Evolutionary conservation across 2,888 invertebrate species (phyloP).

Genomic region (Galerucella nymphaeae): DNA sequence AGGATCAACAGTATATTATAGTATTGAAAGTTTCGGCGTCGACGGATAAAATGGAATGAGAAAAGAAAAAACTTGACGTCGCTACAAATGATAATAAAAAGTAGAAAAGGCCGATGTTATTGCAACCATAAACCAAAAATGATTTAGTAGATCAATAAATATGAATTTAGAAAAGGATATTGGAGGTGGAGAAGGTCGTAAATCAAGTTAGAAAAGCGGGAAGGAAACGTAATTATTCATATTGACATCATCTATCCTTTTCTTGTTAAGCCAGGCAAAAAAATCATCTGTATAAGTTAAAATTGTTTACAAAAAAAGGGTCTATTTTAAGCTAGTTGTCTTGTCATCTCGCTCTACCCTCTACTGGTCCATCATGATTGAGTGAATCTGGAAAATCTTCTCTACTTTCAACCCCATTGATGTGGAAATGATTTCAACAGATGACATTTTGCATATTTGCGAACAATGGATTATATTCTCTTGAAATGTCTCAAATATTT

Average conservation of each 20-base stretch:
- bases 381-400: slow-evolving; percentile 31
- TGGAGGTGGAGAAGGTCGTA: slow-evolving; percentile 37
- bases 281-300: neutral
- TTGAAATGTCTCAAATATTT: neutral
- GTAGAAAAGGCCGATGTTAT: slow-evolving; percentile 39
- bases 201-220: slow-evolving; percentile 45
- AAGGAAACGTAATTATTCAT: slow-evolving; percentile 46
- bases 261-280: neutral
- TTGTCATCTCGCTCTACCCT: neutral
- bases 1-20: too few relatives aligned
- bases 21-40: slow-evolving; percentile 3
- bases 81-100: slow-evolving; percentile 43
- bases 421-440: slow-evolving; percentile 38
- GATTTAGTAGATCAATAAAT: slow-evolving; percentile 46
- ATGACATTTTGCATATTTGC: slow-evolving; percentile 29
- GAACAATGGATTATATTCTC: slow-evolving; percentile 6
- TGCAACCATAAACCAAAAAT: slow-evolving; percentile 42
- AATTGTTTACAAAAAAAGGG: neutral
- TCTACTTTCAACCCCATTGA: slow-evolving; percentile 35
- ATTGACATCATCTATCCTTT: slow-evolving; percentile 34
- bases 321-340: neutral
- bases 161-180: slow-evolving; percentile 45
- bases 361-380: slow-evolving; percentile 11
- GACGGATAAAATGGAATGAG: neutral
- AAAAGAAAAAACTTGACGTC: slow-evolving; percentile 29